Conservation (phyloP, 2,888 invertebrate species). For the Drosophila algonquin region DNA sequence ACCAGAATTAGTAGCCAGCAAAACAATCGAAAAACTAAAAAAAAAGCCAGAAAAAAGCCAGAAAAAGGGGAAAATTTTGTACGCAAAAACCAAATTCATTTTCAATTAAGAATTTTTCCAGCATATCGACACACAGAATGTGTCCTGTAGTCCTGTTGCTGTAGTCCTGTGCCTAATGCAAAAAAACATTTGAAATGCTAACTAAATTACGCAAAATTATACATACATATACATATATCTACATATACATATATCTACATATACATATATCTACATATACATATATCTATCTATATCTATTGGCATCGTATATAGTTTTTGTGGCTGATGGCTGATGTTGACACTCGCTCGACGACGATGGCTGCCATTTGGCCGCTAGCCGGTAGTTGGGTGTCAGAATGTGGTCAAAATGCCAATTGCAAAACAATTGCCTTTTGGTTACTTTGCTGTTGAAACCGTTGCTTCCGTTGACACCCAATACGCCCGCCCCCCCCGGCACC, state of each 20-base stretch:
- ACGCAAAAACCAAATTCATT: conserved; percentile 79
- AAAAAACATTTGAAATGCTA: conserved; percentile 70
- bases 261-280: conserved; percentile 31
- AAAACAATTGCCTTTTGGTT: conserved; percentile 82
- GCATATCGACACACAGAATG: conserved; percentile 69
- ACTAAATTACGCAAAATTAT: conserved; percentile 71
- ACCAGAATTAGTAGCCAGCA: conserved; percentile 68
- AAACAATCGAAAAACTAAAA: conserved; percentile 32
- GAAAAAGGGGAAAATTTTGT: conserved; percentile 46
- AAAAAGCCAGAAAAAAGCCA: background rate
- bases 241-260: too few relatives aligned
- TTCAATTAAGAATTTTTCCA: conserved; percentile 82
- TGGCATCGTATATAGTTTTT: conserved; percentile 56
- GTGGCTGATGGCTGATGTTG: conserved; percentile 63
- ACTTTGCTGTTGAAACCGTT: conserved; percentile 78
- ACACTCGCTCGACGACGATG: conserved; percentile 43
- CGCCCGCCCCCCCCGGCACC: background rate
- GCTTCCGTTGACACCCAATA: conserved; percentile 69
- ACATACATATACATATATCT: too few relatives aligned
- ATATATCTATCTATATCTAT: conserved; percentile 4
- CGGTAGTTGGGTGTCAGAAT: conserved; percentile 68
- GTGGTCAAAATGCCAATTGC: conserved; percentile 82
- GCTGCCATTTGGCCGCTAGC: conserved; percentile 62
- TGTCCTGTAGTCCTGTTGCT: background rate
- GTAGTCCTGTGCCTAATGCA: conserved; percentile 19